Conservation (phyloP, 2,113 vertebrate species). For the Psilopsiagon aurifrons region DNA sequence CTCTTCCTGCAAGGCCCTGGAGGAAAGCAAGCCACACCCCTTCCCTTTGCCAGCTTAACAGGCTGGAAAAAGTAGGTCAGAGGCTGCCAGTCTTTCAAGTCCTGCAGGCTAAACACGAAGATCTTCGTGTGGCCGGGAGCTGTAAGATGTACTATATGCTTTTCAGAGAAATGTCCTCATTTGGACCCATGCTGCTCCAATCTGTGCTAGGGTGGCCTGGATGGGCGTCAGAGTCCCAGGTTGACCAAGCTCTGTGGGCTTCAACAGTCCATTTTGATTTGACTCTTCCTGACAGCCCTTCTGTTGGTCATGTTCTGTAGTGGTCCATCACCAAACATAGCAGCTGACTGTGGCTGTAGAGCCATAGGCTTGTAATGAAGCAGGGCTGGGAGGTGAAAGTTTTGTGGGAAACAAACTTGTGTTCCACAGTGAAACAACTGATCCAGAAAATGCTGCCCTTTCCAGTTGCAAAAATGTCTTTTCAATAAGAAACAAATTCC, state of each 20-base stretch:
- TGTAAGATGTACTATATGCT: background rate
- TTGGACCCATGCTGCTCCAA: background rate
- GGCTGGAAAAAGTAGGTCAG: conserved; percentile 32
- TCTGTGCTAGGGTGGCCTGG: background rate
- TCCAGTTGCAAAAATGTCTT: background rate
- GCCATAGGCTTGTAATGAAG: background rate
- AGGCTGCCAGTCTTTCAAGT: background rate
- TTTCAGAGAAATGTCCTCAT: background rate
- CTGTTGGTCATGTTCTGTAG: background rate
- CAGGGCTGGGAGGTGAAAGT: background rate
- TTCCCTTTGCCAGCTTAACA: background rate
- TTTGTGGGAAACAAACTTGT: accelerated
- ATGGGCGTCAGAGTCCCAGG: background rate
- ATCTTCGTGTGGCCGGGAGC: background rate
- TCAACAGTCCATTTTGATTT: background rate
- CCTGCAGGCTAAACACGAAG: background rate
- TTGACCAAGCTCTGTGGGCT: background rate
- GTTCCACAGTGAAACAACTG: background rate
- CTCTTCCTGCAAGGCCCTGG: background rate
- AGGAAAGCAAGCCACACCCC: background rate
- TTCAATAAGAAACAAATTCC: background rate
- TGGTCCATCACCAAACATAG: background rate
- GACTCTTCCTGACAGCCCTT: background rate
- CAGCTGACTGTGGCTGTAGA: background rate
- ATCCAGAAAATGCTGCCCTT: background rate